phyloP scores from a whole-genome alignment of 2,888 invertebrate genomes.

The Merodon equestris region DNA sequence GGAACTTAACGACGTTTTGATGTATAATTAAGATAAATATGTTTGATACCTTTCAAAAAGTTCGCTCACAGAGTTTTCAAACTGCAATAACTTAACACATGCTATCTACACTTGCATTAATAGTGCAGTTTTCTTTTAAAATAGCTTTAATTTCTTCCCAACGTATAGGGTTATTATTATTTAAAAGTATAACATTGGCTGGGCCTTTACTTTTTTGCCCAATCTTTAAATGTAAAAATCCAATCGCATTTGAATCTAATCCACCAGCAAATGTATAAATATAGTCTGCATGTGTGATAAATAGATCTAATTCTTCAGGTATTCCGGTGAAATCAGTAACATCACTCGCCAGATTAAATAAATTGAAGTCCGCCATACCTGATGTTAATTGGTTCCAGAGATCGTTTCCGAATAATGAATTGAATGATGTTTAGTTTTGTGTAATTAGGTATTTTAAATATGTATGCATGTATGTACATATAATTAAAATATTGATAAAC shows the following conservation, averaged over 20 bases:
- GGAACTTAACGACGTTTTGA: neutral
- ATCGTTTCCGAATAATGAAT: too few species aligned
- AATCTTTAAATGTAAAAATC: neutral
- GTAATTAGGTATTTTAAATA: too few species aligned
- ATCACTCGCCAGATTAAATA: neutral
- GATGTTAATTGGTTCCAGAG: too few species aligned
- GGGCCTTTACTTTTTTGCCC: neutral
- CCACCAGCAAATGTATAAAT: too few species aligned
- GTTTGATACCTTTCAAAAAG: neutral
- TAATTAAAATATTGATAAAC: too few species aligned
- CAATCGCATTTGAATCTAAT: too few species aligned
- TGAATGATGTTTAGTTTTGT: too few species aligned
- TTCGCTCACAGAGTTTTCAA: neutral
- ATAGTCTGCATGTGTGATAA: conserved; percentile 2
- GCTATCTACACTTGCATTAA: neutral
- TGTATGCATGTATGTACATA: too few species aligned
- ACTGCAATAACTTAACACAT: too few species aligned
- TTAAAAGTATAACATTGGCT: neutral
- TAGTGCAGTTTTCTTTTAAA: neutral
- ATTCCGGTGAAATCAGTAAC: neutral
- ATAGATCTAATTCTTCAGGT: conserved; percentile 11
- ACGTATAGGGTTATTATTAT: conserved; percentile 1
- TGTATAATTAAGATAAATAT: conserved; percentile 5
- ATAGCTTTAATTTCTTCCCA: neutral
- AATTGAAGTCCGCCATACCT: neutral